Evolutionary conservation across 1,140 invertebrate genomes (phyloP), one percentile per base, ranked within the genome.

Genomic region (Pogonognathellus flavescens): DNA sequence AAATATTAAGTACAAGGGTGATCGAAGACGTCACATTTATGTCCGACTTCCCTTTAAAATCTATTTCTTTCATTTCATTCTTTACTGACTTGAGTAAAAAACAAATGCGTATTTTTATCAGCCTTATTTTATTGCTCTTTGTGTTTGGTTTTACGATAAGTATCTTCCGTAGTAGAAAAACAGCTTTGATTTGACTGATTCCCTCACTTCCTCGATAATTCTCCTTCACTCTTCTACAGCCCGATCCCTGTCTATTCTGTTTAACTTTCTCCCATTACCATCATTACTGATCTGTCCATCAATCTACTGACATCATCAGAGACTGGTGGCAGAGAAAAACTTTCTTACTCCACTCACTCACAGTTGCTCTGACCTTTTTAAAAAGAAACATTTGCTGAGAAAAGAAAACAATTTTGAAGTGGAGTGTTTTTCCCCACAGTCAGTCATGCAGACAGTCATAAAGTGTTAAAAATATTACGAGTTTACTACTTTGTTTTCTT

Each of bases 391-490:
- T 76, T 50, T 76, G 70, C 31, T 76, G 31, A n/a, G 70, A 18
- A 76, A 76, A 31, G 70, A 76, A 49, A 49, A 76, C 41, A 49
- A 18, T 76, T 76, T 76, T 31, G 25, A 49, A 76, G 7, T n/a
- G 16, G 31, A 76, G 70, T 50, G 70, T 76, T 50, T 57, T 41
- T 76, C 41, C n/a, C 70, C 31, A 31, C 70, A 66, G 62, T 20
- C 22, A 66, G 22, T 66, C 22, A 13, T 20, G 25, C 6, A 25
- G 62, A 66, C 62, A 66, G 62, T 25, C 10, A 22, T 13, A 66
- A 66, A 66, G 62, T 66, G 62, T 66, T 66, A 66, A 66, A 66
- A 66, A 66, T 66, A 25, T 66, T 66, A 25, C 62, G 25, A 66
- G 62, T 66, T 66, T 66, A 66, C 25, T 25, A 25, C 22, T 41